phyloP scores from a whole-genome alignment of 2,888 invertebrate genomes.

The Labia minor region DNA sequence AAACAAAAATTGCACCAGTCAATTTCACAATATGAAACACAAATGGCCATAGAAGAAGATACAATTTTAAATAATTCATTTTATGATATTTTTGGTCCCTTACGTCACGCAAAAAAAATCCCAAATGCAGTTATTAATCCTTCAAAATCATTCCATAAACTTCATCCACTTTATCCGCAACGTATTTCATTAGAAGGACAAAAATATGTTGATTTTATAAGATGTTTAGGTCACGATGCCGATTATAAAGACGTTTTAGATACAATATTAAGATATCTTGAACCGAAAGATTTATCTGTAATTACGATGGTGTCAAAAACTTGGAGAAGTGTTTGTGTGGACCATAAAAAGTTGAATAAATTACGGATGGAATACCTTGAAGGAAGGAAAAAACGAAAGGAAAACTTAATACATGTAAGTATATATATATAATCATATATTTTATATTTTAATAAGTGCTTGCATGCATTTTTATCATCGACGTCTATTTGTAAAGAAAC shows the following conservation, averaged over 20 bases:
- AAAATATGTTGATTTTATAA: neutral
- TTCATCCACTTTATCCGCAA: neutral
- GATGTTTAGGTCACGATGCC: neutral
- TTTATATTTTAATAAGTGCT: too few relatives aligned
- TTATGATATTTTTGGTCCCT: neutral
- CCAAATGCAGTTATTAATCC: too few relatives aligned
- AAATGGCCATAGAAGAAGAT: neutral
- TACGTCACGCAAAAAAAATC: neutral
- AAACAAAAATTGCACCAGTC: too few relatives aligned
- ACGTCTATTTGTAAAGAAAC: too few relatives aligned
- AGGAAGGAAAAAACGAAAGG: neutral
- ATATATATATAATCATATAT: too few relatives aligned
- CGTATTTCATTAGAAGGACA: neutral
- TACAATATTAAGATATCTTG: neutral
- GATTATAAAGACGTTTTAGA: neutral
- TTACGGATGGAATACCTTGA: neutral
- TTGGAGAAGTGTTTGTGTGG: neutral
- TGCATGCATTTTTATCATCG: too few relatives aligned
- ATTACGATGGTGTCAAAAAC: neutral
- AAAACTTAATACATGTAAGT: neutral
- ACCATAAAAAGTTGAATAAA: neutral
- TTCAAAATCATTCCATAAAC: neutral
- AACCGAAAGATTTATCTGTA: neutral
- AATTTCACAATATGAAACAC: neutral
- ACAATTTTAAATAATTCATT: neutral